Conservation (phyloP, 2,113 vertebrate genomes). For the Paedocypris sp. region DNA sequence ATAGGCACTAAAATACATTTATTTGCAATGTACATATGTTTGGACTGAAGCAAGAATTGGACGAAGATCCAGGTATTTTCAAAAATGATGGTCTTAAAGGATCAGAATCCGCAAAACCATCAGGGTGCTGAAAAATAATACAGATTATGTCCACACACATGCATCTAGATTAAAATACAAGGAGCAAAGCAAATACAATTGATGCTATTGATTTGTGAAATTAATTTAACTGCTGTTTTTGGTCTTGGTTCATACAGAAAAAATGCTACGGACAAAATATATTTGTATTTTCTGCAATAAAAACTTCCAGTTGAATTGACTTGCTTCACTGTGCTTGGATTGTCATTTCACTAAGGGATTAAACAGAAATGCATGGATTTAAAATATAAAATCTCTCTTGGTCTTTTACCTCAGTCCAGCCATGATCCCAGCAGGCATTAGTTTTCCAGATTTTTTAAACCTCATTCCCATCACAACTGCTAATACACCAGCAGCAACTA, state of each 20-base stretch:
- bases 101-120: constrained; percentile 80
- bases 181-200: neutral
- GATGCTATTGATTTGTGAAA: too few relatives aligned
- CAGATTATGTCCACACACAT: too few relatives aligned
- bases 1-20: constrained; percentile 4
- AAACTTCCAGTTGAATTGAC: too few relatives aligned
- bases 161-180: too few relatives aligned
- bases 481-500: constrained; percentile 74
- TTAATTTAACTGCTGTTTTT: too few relatives aligned
- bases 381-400: neutral
- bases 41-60: too few relatives aligned
- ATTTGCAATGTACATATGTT: constrained; percentile 34
- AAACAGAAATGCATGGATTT: neutral
- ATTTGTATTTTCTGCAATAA: too few relatives aligned
- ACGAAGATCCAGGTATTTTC: too few relatives aligned
- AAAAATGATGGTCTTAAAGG: constrained; percentile 31
- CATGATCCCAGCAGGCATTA: constrained; percentile 82
- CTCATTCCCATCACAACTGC: constrained; percentile 80
- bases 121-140: constrained; percentile 66
- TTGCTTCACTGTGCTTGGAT: too few relatives aligned
- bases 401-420: constrained; percentile 75
- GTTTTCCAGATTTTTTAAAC: constrained; percentile 81
- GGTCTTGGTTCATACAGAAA: too few relatives aligned
- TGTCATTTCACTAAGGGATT: too few relatives aligned
- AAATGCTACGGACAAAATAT: too few relatives aligned